Conservation (phyloP, 30 jellyfish, hydroid and myxozoan species). For the Hydractinia symbiolongicarpus region DNA sequence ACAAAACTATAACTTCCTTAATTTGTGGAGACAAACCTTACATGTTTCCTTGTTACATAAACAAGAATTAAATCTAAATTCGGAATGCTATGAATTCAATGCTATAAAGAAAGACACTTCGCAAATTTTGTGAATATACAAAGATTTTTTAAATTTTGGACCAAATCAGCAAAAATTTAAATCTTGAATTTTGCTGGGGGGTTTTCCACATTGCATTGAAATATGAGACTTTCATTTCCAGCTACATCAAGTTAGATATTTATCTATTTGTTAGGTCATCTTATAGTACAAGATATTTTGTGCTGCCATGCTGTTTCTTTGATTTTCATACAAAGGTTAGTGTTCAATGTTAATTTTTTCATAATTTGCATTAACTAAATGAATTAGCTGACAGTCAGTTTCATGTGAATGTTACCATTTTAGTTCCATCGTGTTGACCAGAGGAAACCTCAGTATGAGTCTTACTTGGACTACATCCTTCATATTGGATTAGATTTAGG, state of each 20-base stretch:
- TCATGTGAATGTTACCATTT: not conserved
- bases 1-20: too few relatives aligned
- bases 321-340: conserved; percentile 82
- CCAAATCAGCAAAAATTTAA: too few relatives aligned
- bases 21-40: too few relatives aligned
- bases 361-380: not conserved
- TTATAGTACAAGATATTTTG: conserved; percentile 56
- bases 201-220: too few relatives aligned
- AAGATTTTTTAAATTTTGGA: too few relatives aligned
- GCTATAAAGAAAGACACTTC: too few relatives aligned
- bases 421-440: conserved; percentile 66
- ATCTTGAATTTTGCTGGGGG: too few relatives aligned
- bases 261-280: conserved; percentile 59
- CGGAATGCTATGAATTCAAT: too few relatives aligned
- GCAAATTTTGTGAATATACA: too few relatives aligned
- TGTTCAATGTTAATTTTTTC: not conserved
- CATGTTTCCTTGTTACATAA: too few relatives aligned
- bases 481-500: conserved; percentile 81
- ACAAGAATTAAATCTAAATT: too few relatives aligned
- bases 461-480: conserved; percentile 51
- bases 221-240: too few relatives aligned
- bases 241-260: not conserved
- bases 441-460: conserved; percentile 62
- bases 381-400: not conserved
- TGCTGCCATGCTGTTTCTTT: conserved; percentile 92